A percentile compares a stretch with the other conserved stretches of the same genome.
Evolutionary conservation across 2,888 invertebrate genomes (phyloP).

Genomic region (Molorchus minor): DNA sequence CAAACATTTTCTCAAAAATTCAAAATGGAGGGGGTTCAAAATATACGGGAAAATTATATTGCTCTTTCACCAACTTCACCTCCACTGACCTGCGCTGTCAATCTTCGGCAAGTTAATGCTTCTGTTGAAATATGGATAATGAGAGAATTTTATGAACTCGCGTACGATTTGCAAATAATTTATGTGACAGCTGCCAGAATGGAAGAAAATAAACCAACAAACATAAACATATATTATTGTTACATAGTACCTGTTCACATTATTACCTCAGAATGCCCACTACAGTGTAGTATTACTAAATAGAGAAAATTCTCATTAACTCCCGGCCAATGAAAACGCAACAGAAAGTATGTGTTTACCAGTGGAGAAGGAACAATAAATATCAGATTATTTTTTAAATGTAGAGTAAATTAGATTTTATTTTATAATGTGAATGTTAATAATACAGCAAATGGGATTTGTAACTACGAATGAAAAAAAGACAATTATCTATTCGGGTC

Average conservation of each 20-base stretch:
- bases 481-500: background rate
- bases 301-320: background rate
- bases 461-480: background rate
- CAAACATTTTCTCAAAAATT: too few species aligned
- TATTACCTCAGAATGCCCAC: background rate
- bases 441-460: background rate
- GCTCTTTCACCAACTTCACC: slow-evolving; percentile 5
- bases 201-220: slow-evolving; percentile 5
- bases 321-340: background rate
- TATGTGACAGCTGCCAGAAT: slow-evolving; percentile 19
- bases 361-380: background rate
- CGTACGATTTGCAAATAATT: slow-evolving; percentile 21
- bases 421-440: background rate
- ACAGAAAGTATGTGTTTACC: background rate
- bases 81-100: slow-evolving; percentile 13
- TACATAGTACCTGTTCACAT: background rate
- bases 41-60: too few species aligned
- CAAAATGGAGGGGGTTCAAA: too few species aligned
- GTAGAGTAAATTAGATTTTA: background rate
- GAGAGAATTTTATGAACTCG: slow-evolving; percentile 7
- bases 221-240: background rate
- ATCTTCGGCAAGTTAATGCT: slow-evolving; percentile 10
- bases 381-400: background rate
- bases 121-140: slow-evolving; percentile 14
- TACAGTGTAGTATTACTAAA: background rate